Base-by-base conservation (phyloP, 2,797 vertebrate genomes). In the Ispidina picta region DNA sequence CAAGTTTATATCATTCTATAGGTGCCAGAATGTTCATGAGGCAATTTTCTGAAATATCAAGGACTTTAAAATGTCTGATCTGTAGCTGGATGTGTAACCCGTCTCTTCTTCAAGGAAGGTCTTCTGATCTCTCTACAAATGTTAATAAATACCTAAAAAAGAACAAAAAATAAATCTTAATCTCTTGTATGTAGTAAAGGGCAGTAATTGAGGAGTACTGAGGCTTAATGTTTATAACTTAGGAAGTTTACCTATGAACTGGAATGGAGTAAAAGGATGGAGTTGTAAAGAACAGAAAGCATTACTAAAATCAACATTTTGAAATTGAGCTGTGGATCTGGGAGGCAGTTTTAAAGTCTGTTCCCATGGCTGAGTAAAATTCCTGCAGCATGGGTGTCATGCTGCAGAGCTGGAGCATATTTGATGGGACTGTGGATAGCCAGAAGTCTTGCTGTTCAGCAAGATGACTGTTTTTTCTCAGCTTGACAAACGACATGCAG, bases 281-380 rank as follows among this genome's bases (percentile, higher is more conserved):
- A 58, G 22, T 9, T 86, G 51, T 71, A 52, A 90, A 87, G 75
- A 74, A n/a, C 69, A 80, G 81, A 90, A 90, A 91, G 46, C 31
- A 52, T 44, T 80, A 39, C 43, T 44, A 74, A 84, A 69, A 92
- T 83, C 80, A 90, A 70, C 59, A 83, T 83, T 84, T 82, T 63
- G 72, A 90, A 88, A 65, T 72, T 23, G 80, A 72, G 75, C 55
- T 85, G 55, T 80, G 83, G 37, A 71, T 88, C 83, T 93, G 91
- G 69, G 91, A 95, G 94, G 69, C 62, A 59, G 59, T 75, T 91
- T 55, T 59, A 29, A 91, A 77, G 86, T 65, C 83, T 80, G 88
- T 96, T 95, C 95, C 94, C 95, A 94, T 88, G 86, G 88, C 31
- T 86, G 63, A 91, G 46, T 46, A 93, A 68, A 94, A 93, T 94